These are phyloP conservation scores for Chiloscyllium punctatum DNA, from an alignment of 2,797 vertebrate species.

Conservation along the genomic window DNA sequence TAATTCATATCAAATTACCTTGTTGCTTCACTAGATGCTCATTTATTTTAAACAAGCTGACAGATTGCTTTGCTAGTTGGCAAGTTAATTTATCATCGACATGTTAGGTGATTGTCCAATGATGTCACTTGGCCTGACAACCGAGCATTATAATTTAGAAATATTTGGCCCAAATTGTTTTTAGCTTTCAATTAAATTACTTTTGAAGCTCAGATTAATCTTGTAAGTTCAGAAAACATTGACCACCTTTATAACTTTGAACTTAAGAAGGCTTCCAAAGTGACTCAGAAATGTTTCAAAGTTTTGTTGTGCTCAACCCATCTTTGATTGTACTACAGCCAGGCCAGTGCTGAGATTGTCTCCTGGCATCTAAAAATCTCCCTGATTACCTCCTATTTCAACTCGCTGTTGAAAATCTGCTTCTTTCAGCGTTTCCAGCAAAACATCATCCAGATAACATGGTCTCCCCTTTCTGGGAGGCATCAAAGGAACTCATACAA, in stretches of 20 bases:
- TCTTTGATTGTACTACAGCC: neutral
- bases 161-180: neutral
- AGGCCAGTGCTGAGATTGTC: neutral
- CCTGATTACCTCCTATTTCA: neutral
- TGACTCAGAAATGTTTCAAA: neutral
- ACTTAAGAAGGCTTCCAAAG: neutral
- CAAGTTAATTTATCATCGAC: neutral
- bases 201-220: neutral
- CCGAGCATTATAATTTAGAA: neutral
- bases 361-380: neutral
- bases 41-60: neutral
- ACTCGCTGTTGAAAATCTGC: neutral
- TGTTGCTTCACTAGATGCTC: neutral
- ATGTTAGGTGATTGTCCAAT: neutral
- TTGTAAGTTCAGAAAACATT: neutral
- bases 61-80: neutral
- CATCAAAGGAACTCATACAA: neutral
- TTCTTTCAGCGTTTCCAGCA: neutral
- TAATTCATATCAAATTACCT: neutral
- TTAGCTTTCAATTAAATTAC: neutral
- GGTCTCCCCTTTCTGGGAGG: neutral
- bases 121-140: neutral
- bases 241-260: neutral
- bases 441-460: neutral
- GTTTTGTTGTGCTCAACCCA: neutral